Conservation (phyloP, 2,797 vertebrate genomes). For the Spinibarbus caldwelli region DNA sequence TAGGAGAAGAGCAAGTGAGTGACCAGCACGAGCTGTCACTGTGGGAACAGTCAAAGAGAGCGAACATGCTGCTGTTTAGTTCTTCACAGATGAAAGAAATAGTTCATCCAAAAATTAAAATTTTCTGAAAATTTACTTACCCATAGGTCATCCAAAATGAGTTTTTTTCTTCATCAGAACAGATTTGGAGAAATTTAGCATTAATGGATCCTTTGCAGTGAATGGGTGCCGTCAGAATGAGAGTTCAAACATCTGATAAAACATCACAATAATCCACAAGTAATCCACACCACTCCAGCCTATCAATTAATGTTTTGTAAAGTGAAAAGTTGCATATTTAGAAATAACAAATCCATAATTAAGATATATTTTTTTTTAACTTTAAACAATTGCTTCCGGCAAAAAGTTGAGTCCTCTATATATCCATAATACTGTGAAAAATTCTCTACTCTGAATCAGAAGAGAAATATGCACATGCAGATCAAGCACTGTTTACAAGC, state of each 20-base stretch:
- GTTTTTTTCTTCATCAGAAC: neutral
- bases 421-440: neutral
- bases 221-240: neutral
- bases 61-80: neutral
- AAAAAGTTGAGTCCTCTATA: neutral
- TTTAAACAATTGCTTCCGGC: neutral
- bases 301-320: neutral
- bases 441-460: neutral
- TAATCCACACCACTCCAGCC: neutral
- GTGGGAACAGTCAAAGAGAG: neutral
- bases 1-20: conserved; percentile 14
- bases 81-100: neutral
- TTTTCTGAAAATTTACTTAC: neutral
- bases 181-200: neutral
- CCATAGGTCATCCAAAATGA: neutral
- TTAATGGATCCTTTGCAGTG: neutral
- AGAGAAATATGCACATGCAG: neutral
- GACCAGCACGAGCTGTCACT: conserved; percentile 51
- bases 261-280: neutral
- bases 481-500: neutral
- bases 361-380: neutral
- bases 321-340: neutral
- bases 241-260: neutral
- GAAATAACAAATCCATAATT: neutral
- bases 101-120: neutral